Evolutionary conservation across 2,113 vertebrate species (phyloP), one percentile per base, ranked within the genome.

Genomic region (Laterallus jamaicensis): DNA sequence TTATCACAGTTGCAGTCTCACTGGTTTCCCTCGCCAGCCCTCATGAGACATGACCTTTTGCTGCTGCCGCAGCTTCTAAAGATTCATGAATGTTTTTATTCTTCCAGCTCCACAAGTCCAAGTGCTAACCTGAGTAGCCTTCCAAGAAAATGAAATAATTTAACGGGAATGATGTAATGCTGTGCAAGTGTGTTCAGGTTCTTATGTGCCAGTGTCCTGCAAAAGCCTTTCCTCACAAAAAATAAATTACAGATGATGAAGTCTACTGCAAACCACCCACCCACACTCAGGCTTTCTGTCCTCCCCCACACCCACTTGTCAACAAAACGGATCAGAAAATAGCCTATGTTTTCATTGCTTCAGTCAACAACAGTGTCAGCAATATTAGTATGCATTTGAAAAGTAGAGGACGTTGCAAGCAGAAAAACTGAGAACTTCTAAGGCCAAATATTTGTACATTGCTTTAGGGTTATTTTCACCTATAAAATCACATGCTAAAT

Each of bases 101-200:
- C 77, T 89, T 93, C 63, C 82, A 93, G 69, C 71, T 93, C 63
- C 40, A 18, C 64, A 25, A 94, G 73, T 94, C 76, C 31, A n/a
- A 91, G 85, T 63, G 56, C 42, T 83, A 93, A 88, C 56, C 79
- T 86, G 88, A 88, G 49, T 11, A 78, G 50, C n/a, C 58, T 91
- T 71, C 91, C 95, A 97, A 84, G 11, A 95, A 95, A 82, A 93
- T 59, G 68, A 96, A 96, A 97, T 97, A 95, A 97, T 93, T 97
- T 95, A 96, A 95, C 10, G 12, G 49, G 84, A 96, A 60, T 97
- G 96, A 98, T 52, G 70, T 94, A 95, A 97, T 96, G 58, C 52
- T 58, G 8, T 92, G 37, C 90, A 82, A 94, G 86, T 80, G 82
- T 90, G 93, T 80, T 94, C 91, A 82, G 54, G 29, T 44, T 95